Percentiles rank a stretch among this genome's conserved stretches.
phyloP scores from a whole-genome alignment of 2,888 invertebrate genomes.

The Euplagia quadripunctaria region DNA sequence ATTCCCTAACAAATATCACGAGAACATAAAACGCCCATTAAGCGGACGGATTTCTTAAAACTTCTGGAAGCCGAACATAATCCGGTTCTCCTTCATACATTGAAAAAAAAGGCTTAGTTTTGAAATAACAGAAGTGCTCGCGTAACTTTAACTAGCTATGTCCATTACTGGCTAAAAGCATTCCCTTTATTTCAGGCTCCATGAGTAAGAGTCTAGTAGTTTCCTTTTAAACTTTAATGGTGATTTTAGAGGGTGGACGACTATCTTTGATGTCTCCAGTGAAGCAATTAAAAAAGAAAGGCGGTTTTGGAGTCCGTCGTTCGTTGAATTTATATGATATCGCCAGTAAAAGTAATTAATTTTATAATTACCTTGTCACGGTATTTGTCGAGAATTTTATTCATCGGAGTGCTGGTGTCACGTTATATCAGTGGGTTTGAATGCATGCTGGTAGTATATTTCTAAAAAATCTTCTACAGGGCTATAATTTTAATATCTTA shows the following conservation, averaged over 20 bases:
- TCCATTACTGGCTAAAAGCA: constrained; percentile 52
- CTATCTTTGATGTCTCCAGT: not conserved
- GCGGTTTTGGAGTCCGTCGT: too few relatives aligned
- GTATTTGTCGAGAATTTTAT: too few relatives aligned
- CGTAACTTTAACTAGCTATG: constrained; percentile 25
- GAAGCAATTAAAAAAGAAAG: not conserved
- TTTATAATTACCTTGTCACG: too few relatives aligned
- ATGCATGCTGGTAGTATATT: too few relatives aligned
- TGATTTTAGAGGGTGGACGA: not conserved
- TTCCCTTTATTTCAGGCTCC: constrained; percentile 34
- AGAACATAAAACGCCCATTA: not conserved
- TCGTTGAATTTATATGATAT: too few relatives aligned
- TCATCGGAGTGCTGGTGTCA: too few relatives aligned
- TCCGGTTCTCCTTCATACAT: constrained; percentile 28
- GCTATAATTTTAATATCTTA: too few relatives aligned
- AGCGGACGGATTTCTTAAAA: not conserved
- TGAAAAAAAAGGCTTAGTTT: constrained; percentile 14
- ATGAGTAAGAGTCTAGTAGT: not conserved
- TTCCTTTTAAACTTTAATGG: not conserved
- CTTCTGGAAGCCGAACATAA: constrained; percentile 22
- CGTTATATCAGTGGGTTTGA: too few relatives aligned
- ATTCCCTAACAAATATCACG: not conserved
- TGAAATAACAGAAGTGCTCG: constrained; percentile 8
- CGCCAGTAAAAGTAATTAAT: too few relatives aligned
- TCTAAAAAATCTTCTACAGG: too few relatives aligned